Conservation (phyloP, 2,113 vertebrate species). For the Oryzias javanicus region DNA sequence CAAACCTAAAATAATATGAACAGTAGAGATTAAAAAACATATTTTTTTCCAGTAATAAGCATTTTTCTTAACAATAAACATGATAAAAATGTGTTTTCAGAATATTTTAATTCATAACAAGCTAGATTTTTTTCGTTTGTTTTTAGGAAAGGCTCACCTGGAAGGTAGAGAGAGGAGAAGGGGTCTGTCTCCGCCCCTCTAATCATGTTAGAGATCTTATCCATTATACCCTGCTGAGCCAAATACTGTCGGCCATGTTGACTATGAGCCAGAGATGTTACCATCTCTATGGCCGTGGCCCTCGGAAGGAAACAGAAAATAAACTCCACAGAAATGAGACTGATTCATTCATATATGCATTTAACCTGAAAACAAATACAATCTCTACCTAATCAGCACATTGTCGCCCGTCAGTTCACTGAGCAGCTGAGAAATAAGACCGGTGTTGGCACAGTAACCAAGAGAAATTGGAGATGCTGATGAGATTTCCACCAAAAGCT, state of each 20-base stretch:
- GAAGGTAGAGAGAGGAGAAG: slow-evolving; percentile 90
- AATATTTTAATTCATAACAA: too few species aligned
- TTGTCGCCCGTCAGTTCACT: slow-evolving; percentile 91
- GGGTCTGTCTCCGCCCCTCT: slow-evolving; percentile 88
- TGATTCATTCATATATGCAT: background rate
- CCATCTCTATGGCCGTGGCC: slow-evolving; percentile 91
- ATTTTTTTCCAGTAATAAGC: too few species aligned
- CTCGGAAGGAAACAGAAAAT: slow-evolving; percentile 61
- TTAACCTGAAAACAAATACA: background rate
- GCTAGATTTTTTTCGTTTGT: background rate
- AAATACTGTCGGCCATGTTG: slow-evolving; percentile 88
- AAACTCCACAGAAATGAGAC: background rate
- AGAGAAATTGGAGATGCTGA: slow-evolving; percentile 85
- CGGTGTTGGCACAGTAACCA: slow-evolving; percentile 84
- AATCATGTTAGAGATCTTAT: slow-evolving; percentile 93
- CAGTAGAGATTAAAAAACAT: background rate
- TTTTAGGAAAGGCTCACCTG: slow-evolving; percentile 75
- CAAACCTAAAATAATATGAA: slow-evolving; percentile 76
- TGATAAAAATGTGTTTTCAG: too few species aligned
- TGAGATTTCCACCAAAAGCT: slow-evolving; percentile 89
- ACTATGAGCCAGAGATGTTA: slow-evolving; percentile 83
- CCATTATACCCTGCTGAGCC: slow-evolving; percentile 87
- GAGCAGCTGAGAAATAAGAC: slow-evolving; percentile 85
- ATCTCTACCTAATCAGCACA: slow-evolving; percentile 85
- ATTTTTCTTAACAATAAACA: background rate